Percentiles rank a stretch among this genome's conserved stretches.
phyloP scores from a whole-genome alignment of 2,113 vertebrate genomes.

The Grammomys dolichurus region DNA sequence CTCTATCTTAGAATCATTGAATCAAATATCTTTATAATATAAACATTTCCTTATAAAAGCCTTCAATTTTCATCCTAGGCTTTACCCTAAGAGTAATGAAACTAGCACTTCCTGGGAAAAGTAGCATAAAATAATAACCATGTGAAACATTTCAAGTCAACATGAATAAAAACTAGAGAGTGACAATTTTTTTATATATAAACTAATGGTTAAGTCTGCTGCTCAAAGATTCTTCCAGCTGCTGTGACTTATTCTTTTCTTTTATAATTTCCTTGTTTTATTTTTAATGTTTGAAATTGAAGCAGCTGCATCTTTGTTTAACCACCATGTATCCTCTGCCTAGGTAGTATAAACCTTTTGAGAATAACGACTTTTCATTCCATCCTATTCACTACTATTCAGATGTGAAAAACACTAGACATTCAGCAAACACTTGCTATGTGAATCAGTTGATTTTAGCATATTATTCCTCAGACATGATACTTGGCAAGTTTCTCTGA shows the following conservation, averaged over 20 bases:
- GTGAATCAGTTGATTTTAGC: neutral
- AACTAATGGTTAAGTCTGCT: neutral
- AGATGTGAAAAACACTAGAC: neutral
- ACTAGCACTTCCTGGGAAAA: neutral
- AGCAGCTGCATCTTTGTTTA: neutral
- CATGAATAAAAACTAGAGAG: neutral
- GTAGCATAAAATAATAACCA: neutral
- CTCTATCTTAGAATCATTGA: neutral
- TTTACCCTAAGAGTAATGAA: neutral
- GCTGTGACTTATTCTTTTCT: neutral
- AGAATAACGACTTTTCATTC: neutral
- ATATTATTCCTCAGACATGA: neutral
- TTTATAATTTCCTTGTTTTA: neutral
- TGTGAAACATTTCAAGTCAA: neutral
- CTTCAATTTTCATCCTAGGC: neutral
- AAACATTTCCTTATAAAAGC: neutral
- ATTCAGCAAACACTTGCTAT: conserved; percentile 11
- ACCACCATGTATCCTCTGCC: neutral
- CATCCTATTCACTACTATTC: neutral
- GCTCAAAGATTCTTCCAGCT: neutral
- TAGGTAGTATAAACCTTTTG: neutral
- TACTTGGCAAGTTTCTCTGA: conserved; percentile 10
- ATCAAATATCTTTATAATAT: neutral
- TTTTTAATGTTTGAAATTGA: neutral
- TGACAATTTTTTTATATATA: neutral